Evolutionary conservation across 2,797 vertebrate genomes (phyloP).

Genomic region (Crypturellus tataupa): DNA sequence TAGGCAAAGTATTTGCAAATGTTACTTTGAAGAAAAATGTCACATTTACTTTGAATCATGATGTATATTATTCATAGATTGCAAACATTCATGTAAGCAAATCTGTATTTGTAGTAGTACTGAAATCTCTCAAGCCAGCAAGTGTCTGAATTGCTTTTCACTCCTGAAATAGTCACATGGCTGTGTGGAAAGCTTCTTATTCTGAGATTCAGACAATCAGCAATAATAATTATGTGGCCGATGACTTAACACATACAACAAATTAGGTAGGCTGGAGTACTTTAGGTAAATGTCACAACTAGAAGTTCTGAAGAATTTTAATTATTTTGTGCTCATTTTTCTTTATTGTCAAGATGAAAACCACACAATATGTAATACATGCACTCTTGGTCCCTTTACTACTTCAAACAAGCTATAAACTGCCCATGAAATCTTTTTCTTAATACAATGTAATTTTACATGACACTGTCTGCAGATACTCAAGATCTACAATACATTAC

Average conservation of each 20-base stretch:
- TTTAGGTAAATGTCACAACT: not conserved
- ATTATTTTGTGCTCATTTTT: not conserved
- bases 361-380: not conserved
- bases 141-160: not conserved
- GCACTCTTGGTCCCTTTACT: not conserved
- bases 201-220: not conserved
- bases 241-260: not conserved
- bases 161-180: not conserved
- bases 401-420: not conserved
- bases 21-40: conserved; percentile 30
- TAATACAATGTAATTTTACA: not conserved
- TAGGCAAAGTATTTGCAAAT: conserved; percentile 14
- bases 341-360: not conserved
- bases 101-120: not conserved
- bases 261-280: not conserved
- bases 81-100: conserved; percentile 39
- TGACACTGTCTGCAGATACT: not conserved
- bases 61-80: conserved; percentile 48
- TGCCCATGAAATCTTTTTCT: not conserved
- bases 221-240: not conserved
- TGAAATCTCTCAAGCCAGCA: conserved; percentile 4
- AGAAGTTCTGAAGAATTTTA: not conserved
- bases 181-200: not conserved
- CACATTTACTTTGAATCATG: conserved; percentile 16
- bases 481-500: not conserved